These are phyloP conservation scores for Gambusia holbrooki DNA, from an alignment of 2,113 vertebrate species.

Conservation along the genomic window DNA sequence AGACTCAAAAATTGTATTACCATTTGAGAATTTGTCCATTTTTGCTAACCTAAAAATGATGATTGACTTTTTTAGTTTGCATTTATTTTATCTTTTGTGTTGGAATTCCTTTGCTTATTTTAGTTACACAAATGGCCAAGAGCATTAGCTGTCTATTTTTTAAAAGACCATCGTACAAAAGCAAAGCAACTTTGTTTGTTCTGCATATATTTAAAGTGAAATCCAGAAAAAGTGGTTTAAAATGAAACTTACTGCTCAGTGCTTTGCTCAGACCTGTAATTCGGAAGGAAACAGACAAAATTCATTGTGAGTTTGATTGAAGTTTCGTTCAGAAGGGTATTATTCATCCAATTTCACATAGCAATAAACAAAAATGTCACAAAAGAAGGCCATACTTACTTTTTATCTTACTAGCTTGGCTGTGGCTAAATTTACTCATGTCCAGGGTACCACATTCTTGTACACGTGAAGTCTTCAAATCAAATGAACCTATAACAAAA, in stretches of 20 bases:
- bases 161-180: neutral
- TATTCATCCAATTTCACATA: neutral
- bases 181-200: neutral
- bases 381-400: constrained; percentile 54
- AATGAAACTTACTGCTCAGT: neutral
- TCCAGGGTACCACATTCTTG: constrained; percentile 71
- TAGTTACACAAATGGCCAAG: neutral
- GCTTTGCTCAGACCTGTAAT: constrained; percentile 5
- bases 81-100: neutral
- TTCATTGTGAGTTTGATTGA: neutral
- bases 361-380: neutral
- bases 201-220: no score
- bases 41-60: constrained; percentile 10
- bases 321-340: no score
- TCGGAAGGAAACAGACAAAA: neutral
- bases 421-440: constrained; percentile 72
- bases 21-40: constrained; percentile 18
- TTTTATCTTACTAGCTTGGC: constrained; percentile 71
- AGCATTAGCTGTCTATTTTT: no score
- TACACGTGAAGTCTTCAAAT: constrained; percentile 68
- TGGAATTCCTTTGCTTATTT: neutral
- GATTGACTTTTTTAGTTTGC: neutral
- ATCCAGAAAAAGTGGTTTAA: no score
- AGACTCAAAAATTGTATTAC: constrained; percentile 20
- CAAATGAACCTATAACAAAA: constrained; percentile 68